A percentile compares a stretch with the other conserved stretches of the same genome.
phyloP scores from a whole-genome alignment of 2,888 invertebrate species.

The Furcula furcula region DNA sequence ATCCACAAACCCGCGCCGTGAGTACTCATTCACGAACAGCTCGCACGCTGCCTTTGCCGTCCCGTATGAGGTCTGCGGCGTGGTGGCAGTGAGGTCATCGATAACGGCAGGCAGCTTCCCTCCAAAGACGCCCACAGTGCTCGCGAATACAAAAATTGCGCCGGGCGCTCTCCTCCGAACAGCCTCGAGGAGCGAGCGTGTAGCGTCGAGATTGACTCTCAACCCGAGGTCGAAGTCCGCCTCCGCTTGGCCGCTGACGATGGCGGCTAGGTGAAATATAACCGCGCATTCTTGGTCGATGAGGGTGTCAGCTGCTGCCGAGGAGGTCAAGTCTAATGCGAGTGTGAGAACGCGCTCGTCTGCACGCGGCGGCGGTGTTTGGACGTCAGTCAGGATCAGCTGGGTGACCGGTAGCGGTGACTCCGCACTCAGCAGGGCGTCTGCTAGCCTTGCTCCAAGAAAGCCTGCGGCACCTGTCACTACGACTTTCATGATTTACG shows the following conservation, averaged over 20 bases:
- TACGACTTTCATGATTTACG: slow-evolving; percentile 55
- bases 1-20: slow-evolving; percentile 61
- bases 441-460: slow-evolving; percentile 48
- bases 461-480: slow-evolving; percentile 64
- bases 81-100: slow-evolving; percentile 49
- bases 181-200: slow-evolving; percentile 55
- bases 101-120: slow-evolving; percentile 47
- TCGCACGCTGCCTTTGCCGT: slow-evolving; percentile 65
- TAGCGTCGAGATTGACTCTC: slow-evolving; percentile 62
- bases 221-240: slow-evolving; percentile 61
- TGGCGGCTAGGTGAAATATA: slow-evolving; percentile 64
- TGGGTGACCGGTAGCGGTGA: slow-evolving; percentile 35
- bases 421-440: slow-evolving; percentile 33
- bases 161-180: slow-evolving; percentile 40
- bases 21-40: slow-evolving; percentile 60
- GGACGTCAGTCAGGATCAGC: slow-evolving; percentile 41
- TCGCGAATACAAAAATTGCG: slow-evolving; percentile 55
- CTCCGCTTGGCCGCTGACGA: slow-evolving; percentile 69
- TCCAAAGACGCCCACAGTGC: slow-evolving; percentile 60
- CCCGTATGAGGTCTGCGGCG: slow-evolving; percentile 66
- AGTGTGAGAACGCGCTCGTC: slow-evolving; percentile 40
- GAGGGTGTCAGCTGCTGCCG: slow-evolving; percentile 40
- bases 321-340: slow-evolving; percentile 23
- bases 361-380: slow-evolving; percentile 13
- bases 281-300: slow-evolving; percentile 40